Percentiles rank a stretch among this genome's conserved stretches.
These are phyloP conservation scores for Galaxea fascicularis DNA, from an alignment of 92 coral and sea anemone genomes.

Conservation along the genomic window DNA sequence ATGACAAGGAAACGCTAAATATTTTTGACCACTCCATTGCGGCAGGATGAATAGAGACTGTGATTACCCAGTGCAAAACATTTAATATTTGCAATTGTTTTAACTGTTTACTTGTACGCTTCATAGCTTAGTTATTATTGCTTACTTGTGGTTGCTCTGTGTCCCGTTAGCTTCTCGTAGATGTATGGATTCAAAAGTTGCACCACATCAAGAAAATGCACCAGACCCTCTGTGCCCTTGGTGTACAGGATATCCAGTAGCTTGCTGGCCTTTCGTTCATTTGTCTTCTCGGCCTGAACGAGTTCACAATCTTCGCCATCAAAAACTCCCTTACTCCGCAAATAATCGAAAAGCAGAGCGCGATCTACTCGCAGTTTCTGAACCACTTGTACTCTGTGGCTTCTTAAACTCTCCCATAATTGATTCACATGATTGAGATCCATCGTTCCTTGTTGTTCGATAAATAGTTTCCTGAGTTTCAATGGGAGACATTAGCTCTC, in stretches of 20 bases:
- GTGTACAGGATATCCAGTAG: slow-evolving; percentile 46
- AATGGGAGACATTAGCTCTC: too few relatives aligned
- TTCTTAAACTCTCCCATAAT: slow-evolving; percentile 22
- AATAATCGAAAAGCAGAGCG: slow-evolving; percentile 47
- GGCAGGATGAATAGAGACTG: too few relatives aligned
- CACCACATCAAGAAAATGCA: slow-evolving; percentile 46
- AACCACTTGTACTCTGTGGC: slow-evolving; percentile 41
- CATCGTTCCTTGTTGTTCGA: neutral
- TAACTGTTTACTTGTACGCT: too few relatives aligned
- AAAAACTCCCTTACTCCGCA: slow-evolving; percentile 53
- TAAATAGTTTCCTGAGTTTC: too few relatives aligned
- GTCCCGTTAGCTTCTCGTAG: slow-evolving; percentile 54
- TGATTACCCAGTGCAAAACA: too few relatives aligned
- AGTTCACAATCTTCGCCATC: slow-evolving; percentile 50
- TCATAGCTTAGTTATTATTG: too few relatives aligned
- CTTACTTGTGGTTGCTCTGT: slow-evolving; percentile 56
- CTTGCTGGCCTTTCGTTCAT: slow-evolving; percentile 49
- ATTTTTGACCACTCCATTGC: too few relatives aligned
- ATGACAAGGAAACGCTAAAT: too few relatives aligned
- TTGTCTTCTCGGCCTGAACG: slow-evolving; percentile 44
- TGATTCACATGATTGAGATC: neutral
- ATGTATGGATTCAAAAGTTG: slow-evolving; percentile 48
- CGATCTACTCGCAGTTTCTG: slow-evolving; percentile 53
- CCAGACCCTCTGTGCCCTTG: slow-evolving; percentile 41
- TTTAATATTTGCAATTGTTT: too few relatives aligned